Base-by-base conservation (phyloP, 2,113 vertebrate species). In the Halichoeres trimaculatus region DNA sequence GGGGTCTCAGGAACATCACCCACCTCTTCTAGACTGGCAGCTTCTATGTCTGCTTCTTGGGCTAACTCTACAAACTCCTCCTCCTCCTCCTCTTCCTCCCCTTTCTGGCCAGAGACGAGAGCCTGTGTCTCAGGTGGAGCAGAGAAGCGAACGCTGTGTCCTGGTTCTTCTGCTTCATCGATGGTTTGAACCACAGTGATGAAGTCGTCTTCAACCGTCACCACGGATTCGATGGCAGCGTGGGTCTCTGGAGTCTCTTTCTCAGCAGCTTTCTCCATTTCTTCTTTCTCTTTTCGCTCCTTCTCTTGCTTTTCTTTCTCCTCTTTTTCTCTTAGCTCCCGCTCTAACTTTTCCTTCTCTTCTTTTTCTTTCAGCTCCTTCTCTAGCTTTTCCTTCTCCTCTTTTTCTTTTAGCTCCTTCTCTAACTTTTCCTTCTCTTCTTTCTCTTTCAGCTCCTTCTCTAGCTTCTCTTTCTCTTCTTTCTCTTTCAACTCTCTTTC, bases 111-210 rank as follows among this genome's bases (percentile, higher is more conserved):
- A 34, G 55, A 23, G 0, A 72, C 70, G 70, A 22, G 89, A 70
- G 53, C 89, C 87, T 94, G 93, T 0, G 91, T 61, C 66, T 96
- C 95, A 0, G 94, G 90, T 0, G 94, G 87, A 68, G 95, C 95
- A 2, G 96, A 98, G 80, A 99, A 99, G 3, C 97, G 96, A 50
- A 99, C 96, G 0, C 96, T 99, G 90, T 99, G 97, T 36, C 95
- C 95, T 0, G 95, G 92, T 8, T 93, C 95, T 69, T 98, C 96
- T 0, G 96, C 94, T 79, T 97, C 95, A 47, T 99, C 97, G 0
- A 97, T 96, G 2, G 97, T 98, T 88, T 99, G 98, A 69, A 99
- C 97, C 24, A 99, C 96, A 0, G 97, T 98, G 88, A 99, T 99
- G 22, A 99, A 98, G 82, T 99, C 98, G 16, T 99, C 98, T 80